phyloP scores from a whole-genome alignment of 2,797 vertebrate species.

The Spheniscus humboldti region DNA sequence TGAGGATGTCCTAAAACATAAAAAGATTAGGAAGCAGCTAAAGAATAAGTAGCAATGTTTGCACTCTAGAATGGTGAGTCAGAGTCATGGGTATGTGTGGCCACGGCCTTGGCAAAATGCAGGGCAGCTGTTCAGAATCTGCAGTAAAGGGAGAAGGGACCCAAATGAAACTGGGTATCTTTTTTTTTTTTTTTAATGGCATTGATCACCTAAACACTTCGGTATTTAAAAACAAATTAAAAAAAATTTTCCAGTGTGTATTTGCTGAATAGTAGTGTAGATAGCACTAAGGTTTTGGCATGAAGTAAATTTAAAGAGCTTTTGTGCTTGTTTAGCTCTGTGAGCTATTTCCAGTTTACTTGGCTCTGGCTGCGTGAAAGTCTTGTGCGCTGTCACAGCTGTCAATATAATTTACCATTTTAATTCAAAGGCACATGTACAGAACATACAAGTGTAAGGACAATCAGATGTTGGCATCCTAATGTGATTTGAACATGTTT shows the following conservation, averaged over 20 bases:
- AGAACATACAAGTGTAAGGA: background rate
- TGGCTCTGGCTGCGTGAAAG: background rate
- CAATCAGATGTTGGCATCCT: background rate
- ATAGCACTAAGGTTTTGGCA: background rate
- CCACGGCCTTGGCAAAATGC: background rate
- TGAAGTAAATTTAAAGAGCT: background rate
- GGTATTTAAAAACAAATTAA: background rate
- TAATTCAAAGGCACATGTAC: background rate
- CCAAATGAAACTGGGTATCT: background rate
- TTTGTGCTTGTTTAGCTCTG: background rate
- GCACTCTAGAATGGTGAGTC: slow-evolving; percentile 1
- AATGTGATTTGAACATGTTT: background rate
- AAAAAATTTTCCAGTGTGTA: background rate
- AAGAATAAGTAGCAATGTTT: background rate
- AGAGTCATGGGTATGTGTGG: background rate
- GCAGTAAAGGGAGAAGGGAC: background rate
- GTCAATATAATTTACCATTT: background rate
- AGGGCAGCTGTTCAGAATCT: background rate
- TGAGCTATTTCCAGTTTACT: background rate
- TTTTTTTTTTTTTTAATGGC: background rate
- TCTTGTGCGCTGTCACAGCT: background rate
- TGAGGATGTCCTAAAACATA: background rate
- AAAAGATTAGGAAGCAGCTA: background rate
- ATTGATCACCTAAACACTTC: background rate
- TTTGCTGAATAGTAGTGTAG: background rate